phyloP scores from a whole-genome alignment of 30 jellyfish, hydroid and myxozoan species.

The Aurelia sp. region DNA sequence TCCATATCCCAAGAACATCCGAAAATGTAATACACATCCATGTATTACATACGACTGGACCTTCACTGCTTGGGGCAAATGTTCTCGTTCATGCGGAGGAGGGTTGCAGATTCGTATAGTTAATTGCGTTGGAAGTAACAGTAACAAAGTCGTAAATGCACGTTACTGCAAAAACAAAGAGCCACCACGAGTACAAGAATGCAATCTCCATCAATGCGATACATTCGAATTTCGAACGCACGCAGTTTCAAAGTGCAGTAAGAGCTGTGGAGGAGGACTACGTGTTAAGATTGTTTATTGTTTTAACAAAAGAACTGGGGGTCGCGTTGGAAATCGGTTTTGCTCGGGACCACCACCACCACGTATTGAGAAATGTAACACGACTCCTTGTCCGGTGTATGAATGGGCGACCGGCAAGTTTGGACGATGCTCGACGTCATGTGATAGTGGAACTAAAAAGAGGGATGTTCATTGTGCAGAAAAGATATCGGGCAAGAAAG shows the following conservation, averaged over 20 bases:
- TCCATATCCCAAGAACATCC: slow-evolving; percentile 60
- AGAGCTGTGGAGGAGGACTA: slow-evolving; percentile 96
- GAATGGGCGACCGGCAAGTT: slow-evolving; percentile 70
- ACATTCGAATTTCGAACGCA: slow-evolving; percentile 67
- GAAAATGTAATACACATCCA: slow-evolving; percentile 67
- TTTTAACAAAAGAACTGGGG: slow-evolving; percentile 68
- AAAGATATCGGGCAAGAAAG: slow-evolving; percentile 40
- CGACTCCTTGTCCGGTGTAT: slow-evolving; percentile 84
- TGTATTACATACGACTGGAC: slow-evolving; percentile 77
- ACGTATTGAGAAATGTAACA: slow-evolving; percentile 74
- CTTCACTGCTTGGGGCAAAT: slow-evolving; percentile 68
- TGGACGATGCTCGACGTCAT: slow-evolving; percentile 84
- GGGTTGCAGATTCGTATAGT: slow-evolving; percentile 71
- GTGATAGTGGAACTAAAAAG: slow-evolving; percentile 83
- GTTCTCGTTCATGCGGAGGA: slow-evolving; percentile 89
- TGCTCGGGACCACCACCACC: slow-evolving; percentile 97
- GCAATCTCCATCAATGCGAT: slow-evolving; percentile 82
- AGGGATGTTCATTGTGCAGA: slow-evolving; percentile 72
- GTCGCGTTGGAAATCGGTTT: slow-evolving; percentile 59
- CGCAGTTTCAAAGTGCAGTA: slow-evolving; percentile 71
- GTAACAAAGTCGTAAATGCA: slow-evolving; percentile 28
- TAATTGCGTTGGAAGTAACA: slow-evolving; percentile 46
- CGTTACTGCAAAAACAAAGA: slow-evolving; percentile 42
- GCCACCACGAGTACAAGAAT: slow-evolving; percentile 63
- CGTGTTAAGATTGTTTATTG: slow-evolving; percentile 79